Base-by-base conservation (phyloP, 2,888 invertebrate species). In the Charanyca ferruginea region DNA sequence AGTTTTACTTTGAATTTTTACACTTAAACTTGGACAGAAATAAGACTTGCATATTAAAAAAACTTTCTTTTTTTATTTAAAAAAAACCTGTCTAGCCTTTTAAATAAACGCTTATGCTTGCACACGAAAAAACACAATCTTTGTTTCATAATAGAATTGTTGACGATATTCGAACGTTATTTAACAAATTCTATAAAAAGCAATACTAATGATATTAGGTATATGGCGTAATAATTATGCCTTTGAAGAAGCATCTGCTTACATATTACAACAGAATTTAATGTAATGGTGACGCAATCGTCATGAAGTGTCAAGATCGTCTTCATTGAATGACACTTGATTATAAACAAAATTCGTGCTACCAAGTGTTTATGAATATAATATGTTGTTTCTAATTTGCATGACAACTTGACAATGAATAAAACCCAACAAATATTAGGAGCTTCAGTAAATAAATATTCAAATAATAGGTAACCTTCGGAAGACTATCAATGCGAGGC, bases 1-100 rank as follows among this genome's bases (percentile, higher is more conserved):
- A 77, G 77, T 74, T 70, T 78, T 81, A 76, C 71, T 71, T 62
- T 51, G 55, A 77, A 69, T 73, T 75, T 66, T 64, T 57, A 45
- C 23, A 28, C 41, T 48, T 62, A 22, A n/a, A 35, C 22, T n/a
- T 23, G 51, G 49, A 25, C 61, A 70, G 22, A 64, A 44, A 45
- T 51, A 74, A 35, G 7, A 42, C 41, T 25, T 11, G 66, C 11
- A 22, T 57, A 74, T 66, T 66, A 55, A 74, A 69, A n/a, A 72
- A 66, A 35, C 1, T 22, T 45, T 42, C 22, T 55, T 66, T 51
- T 35, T 51, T 41, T 66, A 54, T 32, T n/a, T n/a, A n/a, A n/a
- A n/a, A n/a, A 38, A 55, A 73, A 55, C 49, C 44, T 25, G 44
- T 32, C 44, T 16, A 16, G 28, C 0, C 16, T 32, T 48, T 62